phyloP scores from a whole-genome alignment of 2,888 invertebrate genomes.

The Steromphala cineraria region DNA sequence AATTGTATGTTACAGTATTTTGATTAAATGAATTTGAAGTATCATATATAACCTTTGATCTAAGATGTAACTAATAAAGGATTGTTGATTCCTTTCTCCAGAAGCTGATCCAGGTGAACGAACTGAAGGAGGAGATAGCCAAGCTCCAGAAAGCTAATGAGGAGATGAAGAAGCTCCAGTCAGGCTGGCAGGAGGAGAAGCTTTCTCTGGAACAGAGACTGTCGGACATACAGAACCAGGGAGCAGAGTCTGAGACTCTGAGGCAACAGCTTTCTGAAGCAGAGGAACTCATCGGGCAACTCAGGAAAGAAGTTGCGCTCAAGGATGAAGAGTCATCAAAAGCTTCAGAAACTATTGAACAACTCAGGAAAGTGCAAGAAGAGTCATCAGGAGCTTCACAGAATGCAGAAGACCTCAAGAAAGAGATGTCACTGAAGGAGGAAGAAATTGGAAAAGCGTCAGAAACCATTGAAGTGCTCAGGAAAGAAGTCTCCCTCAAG shows the following conservation, averaged over 20 bases:
- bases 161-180: neutral
- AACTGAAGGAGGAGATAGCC: constrained; percentile 33
- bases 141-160: neutral
- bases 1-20: too few species aligned
- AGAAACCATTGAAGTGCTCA: constrained; percentile 32
- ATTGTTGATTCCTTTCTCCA: neutral
- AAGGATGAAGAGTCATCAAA: neutral
- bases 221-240: neutral
- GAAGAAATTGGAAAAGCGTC: constrained; percentile 31
- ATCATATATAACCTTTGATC: neutral
- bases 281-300: neutral
- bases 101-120: constrained; percentile 27
- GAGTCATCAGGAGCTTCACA: constrained; percentile 26
- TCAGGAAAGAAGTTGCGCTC: neutral
- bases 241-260: neutral
- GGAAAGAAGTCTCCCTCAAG: neutral
- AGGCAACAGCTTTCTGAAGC: neutral
- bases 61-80: neutral
- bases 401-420: constrained; percentile 11
- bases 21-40: too few species aligned
- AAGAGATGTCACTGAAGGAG: constrained; percentile 21
- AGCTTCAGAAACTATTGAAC: neutral
- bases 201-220: neutral
- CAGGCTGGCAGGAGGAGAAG: neutral
- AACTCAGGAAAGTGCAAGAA: neutral